Percentiles rank a stretch among this genome's conserved stretches.
Conservation (phyloP, 2,797 vertebrate genomes). For the Emydoidea blandingii region DNA sequence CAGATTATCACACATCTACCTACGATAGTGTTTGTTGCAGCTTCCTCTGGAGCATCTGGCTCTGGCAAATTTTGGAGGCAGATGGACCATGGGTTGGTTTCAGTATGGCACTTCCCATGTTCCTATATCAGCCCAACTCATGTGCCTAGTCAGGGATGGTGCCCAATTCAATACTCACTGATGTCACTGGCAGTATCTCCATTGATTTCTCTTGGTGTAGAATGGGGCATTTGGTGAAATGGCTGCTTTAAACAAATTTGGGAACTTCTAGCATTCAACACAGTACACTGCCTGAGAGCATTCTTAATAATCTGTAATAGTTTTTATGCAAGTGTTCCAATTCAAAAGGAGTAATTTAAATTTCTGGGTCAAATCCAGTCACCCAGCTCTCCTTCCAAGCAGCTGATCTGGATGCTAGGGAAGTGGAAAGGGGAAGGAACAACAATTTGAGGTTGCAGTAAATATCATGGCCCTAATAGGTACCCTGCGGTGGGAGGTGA, state of each 20-base stretch:
- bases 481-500: neutral
- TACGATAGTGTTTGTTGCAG: neutral
- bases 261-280: neutral
- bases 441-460: neutral
- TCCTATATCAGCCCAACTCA: neutral
- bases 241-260: neutral
- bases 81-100: rapidly evolving
- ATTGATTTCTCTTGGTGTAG: neutral
- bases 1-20: neutral
- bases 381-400: rapidly evolving
- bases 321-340: neutral
- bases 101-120: neutral
- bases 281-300: neutral
- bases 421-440: neutral
- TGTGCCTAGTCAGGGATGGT: neutral
- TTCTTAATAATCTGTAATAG: neutral
- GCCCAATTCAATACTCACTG: neutral
- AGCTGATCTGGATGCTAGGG: neutral
- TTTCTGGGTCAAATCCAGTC: neutral
- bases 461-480: neutral
- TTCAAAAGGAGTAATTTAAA: neutral
- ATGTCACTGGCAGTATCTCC: neutral
- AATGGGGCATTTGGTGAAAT: neutral
- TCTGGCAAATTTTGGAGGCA: neutral
- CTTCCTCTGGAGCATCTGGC: neutral